phyloP scores from a whole-genome alignment of 2,888 invertebrate genomes.

The Eristalis intricaria region DNA sequence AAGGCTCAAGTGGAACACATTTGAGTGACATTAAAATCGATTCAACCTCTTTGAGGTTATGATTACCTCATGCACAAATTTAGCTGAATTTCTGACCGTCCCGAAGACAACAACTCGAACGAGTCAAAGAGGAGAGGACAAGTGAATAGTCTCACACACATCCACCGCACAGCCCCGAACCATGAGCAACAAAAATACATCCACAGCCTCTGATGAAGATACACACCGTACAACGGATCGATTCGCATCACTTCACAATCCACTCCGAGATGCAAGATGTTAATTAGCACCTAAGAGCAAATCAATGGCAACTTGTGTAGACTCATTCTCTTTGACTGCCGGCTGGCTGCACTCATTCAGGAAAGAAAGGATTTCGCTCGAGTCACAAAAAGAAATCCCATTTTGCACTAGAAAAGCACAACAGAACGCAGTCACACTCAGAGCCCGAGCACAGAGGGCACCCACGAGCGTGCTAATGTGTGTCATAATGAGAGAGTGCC shows the following conservation, averaged over 20 bases:
- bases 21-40: too few species aligned
- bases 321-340: constrained; percentile 24
- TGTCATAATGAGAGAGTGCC: constrained; percentile 56
- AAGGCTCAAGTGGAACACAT: too few species aligned
- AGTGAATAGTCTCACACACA: too few species aligned
- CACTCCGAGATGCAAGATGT: neutral
- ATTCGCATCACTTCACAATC: neutral
- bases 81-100: neutral
- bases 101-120: too few species aligned
- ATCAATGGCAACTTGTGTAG: constrained; percentile 39
- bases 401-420: neutral
- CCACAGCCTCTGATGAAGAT: neutral
- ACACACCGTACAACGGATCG: neutral
- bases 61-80: neutral
- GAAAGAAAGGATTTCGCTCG: neutral
- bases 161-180: neutral
- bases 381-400: neutral
- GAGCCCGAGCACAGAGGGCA: too few species aligned
- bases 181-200: neutral
- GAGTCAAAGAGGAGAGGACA: too few species aligned
- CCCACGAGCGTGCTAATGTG: constrained; percentile 31
- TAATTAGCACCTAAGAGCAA: constrained; percentile 31
- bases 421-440: neutral
- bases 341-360: neutral
- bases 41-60: neutral